These are phyloP conservation scores for Cryptus armator DNA, from an alignment of 2,888 invertebrate species.

Conservation along the genomic window DNA sequence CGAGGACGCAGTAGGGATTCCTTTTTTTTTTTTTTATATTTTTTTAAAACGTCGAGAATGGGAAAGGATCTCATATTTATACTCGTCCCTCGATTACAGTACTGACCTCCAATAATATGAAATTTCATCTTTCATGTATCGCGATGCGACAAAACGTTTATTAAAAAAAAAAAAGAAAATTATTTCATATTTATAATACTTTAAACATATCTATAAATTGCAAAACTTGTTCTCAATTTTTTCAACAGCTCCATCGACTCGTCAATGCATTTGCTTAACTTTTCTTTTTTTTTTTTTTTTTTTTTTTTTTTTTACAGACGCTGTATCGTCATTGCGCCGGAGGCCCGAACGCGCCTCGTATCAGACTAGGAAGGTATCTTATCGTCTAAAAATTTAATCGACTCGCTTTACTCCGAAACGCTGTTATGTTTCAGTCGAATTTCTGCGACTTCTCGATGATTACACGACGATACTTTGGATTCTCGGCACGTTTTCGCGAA, in stretches of 20 bases:
- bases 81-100: too few relatives aligned
- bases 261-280: not conserved
- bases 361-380: slow-evolving; percentile 11
- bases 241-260: not conserved
- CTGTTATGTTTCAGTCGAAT: not conserved
- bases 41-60: too few relatives aligned
- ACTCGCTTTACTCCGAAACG: not conserved
- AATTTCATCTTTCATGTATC: too few relatives aligned
- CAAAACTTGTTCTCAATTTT: too few relatives aligned
- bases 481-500: not conserved
- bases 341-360: not conserved
- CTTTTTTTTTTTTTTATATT: too few relatives aligned
- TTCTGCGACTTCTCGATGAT: not conserved
- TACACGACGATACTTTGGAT: not conserved
- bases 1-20: too few relatives aligned
- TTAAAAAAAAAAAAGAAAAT: too few relatives aligned
- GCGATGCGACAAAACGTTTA: too few relatives aligned
- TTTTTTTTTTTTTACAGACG: not conserved
- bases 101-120: too few relatives aligned
- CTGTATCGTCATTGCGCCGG: not conserved
- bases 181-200: too few relatives aligned
- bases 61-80: too few relatives aligned
- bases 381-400: slow-evolving; percentile 1
- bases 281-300: not conserved
- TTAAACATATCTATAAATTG: too few relatives aligned